A percentile compares a stretch with the other conserved stretches of the same genome.
Conservation (phyloP, 2,113 vertebrate species). For the Protobothrops flavoviridis region DNA sequence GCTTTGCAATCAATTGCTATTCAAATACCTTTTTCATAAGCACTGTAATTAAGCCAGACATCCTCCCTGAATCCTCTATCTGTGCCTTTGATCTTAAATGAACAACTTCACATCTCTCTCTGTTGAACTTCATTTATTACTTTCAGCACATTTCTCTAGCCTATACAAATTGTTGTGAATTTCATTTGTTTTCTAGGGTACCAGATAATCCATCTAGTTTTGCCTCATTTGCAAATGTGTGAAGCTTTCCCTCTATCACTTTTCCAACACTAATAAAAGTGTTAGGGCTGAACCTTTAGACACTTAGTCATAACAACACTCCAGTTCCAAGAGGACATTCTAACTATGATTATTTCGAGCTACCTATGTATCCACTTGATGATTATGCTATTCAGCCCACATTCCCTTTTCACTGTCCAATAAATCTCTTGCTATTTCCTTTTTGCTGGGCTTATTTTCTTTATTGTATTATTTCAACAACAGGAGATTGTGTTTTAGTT, state of each 20-base stretch:
- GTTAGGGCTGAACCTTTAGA: neutral
- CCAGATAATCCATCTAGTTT: neutral
- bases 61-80: neutral
- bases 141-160: neutral
- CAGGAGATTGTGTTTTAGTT: neutral
- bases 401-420: neutral
- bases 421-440: neutral
- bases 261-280: neutral
- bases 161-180: neutral
- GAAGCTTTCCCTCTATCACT: neutral
- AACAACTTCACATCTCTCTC: neutral
- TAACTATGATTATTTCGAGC: neutral
- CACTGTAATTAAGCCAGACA: neutral
- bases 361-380: neutral
- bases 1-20: neutral
- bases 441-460: neutral
- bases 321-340: neutral
- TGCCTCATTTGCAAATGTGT: neutral
- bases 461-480: neutral
- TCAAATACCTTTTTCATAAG: neutral
- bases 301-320: neutral
- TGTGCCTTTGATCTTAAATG: neutral
- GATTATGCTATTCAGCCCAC: neutral
- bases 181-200: neutral
- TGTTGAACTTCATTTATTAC: neutral